Evolutionary conservation across 2,888 invertebrate species (phyloP).

Genomic region (Oscheius sp.): DNA sequence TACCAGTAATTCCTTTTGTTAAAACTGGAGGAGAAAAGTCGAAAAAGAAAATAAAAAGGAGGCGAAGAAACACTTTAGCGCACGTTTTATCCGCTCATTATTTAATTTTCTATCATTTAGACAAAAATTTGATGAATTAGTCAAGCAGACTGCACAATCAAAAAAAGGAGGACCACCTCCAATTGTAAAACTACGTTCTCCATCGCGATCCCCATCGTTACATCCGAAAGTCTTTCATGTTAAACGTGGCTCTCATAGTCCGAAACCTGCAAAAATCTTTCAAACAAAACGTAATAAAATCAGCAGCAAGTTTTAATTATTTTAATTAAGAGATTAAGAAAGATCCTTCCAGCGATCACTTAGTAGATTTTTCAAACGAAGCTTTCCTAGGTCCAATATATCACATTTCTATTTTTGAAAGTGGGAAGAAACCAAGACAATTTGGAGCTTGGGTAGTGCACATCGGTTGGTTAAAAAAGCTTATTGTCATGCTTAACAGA

Average conservation of each 20-base stretch:
- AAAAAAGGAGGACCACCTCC: not conserved
- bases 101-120: not conserved
- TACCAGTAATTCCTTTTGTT: not conserved
- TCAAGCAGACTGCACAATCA: conserved; percentile 3
- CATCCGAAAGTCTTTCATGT: not conserved
- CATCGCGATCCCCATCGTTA: not conserved
- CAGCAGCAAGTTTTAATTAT: not conserved
- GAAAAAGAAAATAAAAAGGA: conserved; percentile 1
- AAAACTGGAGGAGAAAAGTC: conserved; percentile 1
- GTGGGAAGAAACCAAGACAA: conserved; percentile 36
- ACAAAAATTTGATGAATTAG: conserved; percentile 15
- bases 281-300: not conserved
- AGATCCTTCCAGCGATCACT: conserved; percentile 24
- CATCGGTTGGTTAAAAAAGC: conserved; percentile 24
- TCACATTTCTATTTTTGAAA: conserved; percentile 38
- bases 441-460: conserved; percentile 42
- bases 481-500: conserved; percentile 25
- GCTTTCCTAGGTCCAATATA: conserved; percentile 42
- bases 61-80: conserved; percentile 5
- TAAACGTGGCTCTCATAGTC: not conserved
- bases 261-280: not conserved
- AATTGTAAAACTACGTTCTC: too few relatives aligned
- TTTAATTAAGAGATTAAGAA: not conserved
- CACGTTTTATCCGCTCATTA: not conserved
- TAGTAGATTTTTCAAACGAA: conserved; percentile 37